phyloP scores from a whole-genome alignment of 1,140 invertebrate genomes.

The Oryctes rhinoceros region DNA sequence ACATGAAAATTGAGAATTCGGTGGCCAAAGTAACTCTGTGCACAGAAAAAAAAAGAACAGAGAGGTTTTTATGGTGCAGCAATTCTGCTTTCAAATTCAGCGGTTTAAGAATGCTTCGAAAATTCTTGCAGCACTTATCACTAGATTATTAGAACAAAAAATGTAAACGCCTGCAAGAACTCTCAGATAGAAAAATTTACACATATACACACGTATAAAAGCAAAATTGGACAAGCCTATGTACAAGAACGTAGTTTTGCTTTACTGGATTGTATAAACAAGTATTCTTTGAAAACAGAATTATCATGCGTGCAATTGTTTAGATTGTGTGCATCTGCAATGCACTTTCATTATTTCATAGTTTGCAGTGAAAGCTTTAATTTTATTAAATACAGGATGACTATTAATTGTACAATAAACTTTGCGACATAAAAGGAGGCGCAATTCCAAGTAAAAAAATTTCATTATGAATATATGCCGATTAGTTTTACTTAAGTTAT shows the following conservation, averaged over 20 bases:
- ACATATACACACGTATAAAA: no score
- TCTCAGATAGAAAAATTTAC: no score
- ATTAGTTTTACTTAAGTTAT: no score
- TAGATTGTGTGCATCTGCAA: background rate
- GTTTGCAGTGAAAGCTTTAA: no score
- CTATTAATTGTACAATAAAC: no score
- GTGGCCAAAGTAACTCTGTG: slow-evolving; percentile 53
- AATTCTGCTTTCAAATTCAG: slow-evolving; percentile 46
- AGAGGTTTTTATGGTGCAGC: slow-evolving; percentile 5
- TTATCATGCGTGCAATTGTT: background rate
- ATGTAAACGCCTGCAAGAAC: no score
- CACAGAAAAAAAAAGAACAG: slow-evolving; percentile 45
- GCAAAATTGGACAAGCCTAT: background rate
- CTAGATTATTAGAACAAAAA: background rate
- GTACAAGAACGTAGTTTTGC: background rate
- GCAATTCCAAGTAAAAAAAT: no score
- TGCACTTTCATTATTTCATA: no score
- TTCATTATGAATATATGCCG: no score
- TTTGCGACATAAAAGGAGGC: no score
- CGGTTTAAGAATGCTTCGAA: background rate
- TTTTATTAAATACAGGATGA: background rate
- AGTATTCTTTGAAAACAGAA: slow-evolving; percentile 3
- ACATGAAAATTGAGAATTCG: slow-evolving; percentile 40
- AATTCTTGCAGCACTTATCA: background rate
- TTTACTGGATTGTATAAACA: background rate